Percentiles rank a stretch among this genome's conserved stretches.
Conservation (phyloP, 2,113 vertebrate genomes). For the Lucifuga dentata region DNA sequence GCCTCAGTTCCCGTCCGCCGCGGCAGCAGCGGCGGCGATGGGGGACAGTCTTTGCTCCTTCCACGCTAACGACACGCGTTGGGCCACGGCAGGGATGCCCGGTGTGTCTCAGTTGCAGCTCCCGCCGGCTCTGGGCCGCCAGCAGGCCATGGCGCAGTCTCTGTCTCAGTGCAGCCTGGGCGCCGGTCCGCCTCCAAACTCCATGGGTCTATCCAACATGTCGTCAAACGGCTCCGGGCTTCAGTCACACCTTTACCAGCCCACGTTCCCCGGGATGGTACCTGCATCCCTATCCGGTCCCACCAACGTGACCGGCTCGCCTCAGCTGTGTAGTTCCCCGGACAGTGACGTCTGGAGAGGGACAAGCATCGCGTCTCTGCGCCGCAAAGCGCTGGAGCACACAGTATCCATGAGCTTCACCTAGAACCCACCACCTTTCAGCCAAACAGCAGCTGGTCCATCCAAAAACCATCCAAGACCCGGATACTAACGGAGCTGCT, state of each 20-base stretch:
- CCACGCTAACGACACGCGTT: conserved; percentile 96
- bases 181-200: conserved; percentile 90
- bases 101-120: conserved; percentile 93
- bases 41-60: conserved; percentile 96
- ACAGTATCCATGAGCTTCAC: conserved; percentile 99
- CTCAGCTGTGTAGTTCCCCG: conserved; percentile 96
- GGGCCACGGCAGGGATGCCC: conserved; percentile 92
- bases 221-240: conserved; percentile 92
- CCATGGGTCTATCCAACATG: conserved; percentile 95
- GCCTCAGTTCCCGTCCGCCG: conserved; percentile 87
- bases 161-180: conserved; percentile 96
- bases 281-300: conserved; percentile 91
- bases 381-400: conserved; percentile 99
- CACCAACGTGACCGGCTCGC: conserved; percentile 92
- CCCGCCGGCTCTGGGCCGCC: conserved; percentile 89
- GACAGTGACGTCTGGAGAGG: conserved; percentile 98
- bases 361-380: conserved; percentile 97
- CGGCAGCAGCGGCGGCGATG: conserved; percentile 91
- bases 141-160: conserved; percentile 95
- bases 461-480: conserved; percentile 17
- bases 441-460: conserved; percentile 26
- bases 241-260: conserved; percentile 97
- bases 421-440: conserved; percentile 69
- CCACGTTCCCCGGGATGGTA: conserved; percentile 94
- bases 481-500: conserved; percentile 43